A percentile compares a stretch with the other conserved stretches of the same genome.
These are phyloP conservation scores for Micrastur ruficollis DNA, from an alignment of 2,797 vertebrate genomes.

Conservation along the genomic window DNA sequence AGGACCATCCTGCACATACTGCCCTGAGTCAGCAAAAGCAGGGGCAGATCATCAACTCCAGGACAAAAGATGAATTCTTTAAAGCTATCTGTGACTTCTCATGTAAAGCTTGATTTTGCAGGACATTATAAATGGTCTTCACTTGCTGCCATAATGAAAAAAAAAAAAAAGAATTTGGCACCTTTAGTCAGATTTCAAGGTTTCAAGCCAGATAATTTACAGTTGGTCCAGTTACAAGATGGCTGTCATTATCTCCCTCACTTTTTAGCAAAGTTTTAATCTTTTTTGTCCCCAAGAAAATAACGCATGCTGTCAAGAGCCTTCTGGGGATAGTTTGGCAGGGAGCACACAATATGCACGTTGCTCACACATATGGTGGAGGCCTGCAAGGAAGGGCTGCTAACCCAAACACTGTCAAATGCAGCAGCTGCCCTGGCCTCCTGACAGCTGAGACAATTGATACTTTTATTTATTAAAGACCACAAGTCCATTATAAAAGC, in stretches of 20 bases:
- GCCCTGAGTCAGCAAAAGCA: neutral
- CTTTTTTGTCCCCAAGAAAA: neutral
- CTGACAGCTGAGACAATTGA: conserved; percentile 22
- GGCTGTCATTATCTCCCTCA: neutral
- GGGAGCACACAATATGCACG: neutral
- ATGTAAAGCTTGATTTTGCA: neutral
- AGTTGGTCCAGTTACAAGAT: neutral
- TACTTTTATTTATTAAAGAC: conserved; percentile 18
- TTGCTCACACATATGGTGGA: conserved; percentile 4
- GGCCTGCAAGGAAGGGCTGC: conserved; percentile 2
- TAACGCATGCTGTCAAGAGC: neutral
- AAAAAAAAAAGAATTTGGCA: neutral
- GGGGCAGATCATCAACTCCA: neutral
- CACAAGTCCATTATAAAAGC: conserved; percentile 29
- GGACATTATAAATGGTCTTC: neutral
- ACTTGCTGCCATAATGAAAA: neutral
- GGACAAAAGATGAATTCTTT: neutral
- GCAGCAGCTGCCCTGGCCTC: conserved; percentile 31
- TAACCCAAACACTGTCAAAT: conserved; percentile 27
- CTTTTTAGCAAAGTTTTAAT: neutral
- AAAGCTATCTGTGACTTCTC: neutral
- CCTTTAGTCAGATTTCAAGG: neutral
- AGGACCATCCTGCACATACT: neutral
- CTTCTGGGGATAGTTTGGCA: neutral
- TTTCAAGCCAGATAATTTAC: neutral